Conservation (phyloP, 2,113 vertebrate genomes). For the Tringa solitaria region DNA sequence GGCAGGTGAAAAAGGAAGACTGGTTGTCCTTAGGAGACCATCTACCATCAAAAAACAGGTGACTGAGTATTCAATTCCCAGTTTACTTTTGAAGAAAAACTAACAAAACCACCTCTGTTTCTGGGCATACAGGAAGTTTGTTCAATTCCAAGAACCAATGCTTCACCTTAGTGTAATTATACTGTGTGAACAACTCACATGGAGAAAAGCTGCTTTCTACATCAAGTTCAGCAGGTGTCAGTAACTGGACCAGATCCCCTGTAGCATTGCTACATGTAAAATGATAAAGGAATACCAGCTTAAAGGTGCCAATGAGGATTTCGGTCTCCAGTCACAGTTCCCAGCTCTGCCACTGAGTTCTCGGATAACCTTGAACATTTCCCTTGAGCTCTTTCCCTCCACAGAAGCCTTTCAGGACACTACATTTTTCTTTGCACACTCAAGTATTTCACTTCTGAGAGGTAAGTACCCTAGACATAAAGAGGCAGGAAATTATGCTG, state of each 20-base stretch:
- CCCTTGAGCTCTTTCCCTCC: neutral
- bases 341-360: neutral
- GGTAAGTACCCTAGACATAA: neutral
- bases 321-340: neutral
- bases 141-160: neutral
- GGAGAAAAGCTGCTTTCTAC: neutral
- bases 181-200: neutral
- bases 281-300: neutral
- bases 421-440: neutral
- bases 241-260: neutral
- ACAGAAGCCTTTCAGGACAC: neutral
- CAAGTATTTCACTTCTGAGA: neutral
- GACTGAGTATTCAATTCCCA: neutral
- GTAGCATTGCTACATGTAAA: neutral
- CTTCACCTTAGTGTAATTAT: neutral
- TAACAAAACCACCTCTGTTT: neutral
- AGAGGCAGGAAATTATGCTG: neutral
- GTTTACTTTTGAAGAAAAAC: neutral
- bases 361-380: neutral
- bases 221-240: neutral
- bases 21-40: rapidly evolving
- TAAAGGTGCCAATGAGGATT: neutral
- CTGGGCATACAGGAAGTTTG: neutral
- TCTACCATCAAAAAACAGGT: neutral
- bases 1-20: neutral